Evolutionary conservation across 2,888 invertebrate species (phyloP), one percentile per base, ranked within the genome.

Genomic region (Yponomeuta malinellus): DNA sequence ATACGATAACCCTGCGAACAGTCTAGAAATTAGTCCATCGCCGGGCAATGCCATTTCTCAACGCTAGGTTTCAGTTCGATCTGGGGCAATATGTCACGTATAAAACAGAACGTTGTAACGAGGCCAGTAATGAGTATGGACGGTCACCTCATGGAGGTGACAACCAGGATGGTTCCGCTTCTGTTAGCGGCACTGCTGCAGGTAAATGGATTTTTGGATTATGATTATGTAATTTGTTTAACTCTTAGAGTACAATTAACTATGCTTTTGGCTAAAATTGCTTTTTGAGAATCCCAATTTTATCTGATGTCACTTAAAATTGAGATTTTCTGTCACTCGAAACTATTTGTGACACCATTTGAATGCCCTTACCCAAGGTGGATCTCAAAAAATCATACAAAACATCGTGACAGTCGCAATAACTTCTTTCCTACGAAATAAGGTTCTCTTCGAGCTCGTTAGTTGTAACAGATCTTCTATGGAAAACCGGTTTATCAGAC

Each of bases 61-160:
- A 59, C 52, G 52, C 2, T 5, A 59, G 15, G n/a, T 67, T 15
- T 67, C 37, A 37, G 15, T 9, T 15, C 4, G 12, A 43, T 33
- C 77, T 86, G 83, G 80, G 77, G 85, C 79, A 88, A 88, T 83
- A 81, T 76, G 74, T 76, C 68, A 59, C 15, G 78, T 89, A 90
- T 89, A 89, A 72, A 73, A 74, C 72, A 73, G 72, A 71, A 70
- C 73, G 72, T 69, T 63, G 68, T 72, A 69, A 12, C 52, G 15
- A 59, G 52, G 52, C 1, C 71, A 70, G 65, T 70, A 71, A 59
- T 78, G 82, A 83, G 23, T 79, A 83, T 74, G 73, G 73, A 74
- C 75, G 74, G 78, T 81, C 84, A 83, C 79, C 82, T 15, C 73
- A 78, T 76, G 79, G 78, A 76, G 84, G 83, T 81, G 84, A 77